Evolutionary conservation across 2,113 vertebrate genomes (phyloP).

Genomic region (Clarias gariepinus): DNA sequence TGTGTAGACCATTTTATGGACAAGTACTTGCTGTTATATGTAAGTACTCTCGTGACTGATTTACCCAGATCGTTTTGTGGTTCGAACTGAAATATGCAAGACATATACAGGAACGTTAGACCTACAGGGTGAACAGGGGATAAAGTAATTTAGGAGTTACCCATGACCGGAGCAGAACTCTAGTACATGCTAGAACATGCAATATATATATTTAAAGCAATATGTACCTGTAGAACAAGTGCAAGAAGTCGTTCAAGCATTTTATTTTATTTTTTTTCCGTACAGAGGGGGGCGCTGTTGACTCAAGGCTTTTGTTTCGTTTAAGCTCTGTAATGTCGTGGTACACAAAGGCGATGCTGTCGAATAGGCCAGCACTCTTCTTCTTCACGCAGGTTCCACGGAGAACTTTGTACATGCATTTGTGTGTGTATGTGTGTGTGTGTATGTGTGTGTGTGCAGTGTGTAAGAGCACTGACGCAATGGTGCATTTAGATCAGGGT

Average conservation of each 20-base stretch:
- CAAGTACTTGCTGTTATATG: constrained; percentile 23
- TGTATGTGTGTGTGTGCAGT: constrained; percentile 30
- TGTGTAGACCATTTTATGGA: not conserved
- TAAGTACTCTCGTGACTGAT: constrained; percentile 6
- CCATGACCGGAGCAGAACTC: constrained; percentile 13
- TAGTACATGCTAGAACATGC: constrained; percentile 44
- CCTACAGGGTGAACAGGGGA: constrained; percentile 5
- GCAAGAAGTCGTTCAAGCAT: constrained; percentile 11
- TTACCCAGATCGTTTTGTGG: constrained; percentile 22
- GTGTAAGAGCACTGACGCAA: constrained; percentile 50
- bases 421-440: constrained; percentile 21
- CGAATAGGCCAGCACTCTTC: constrained; percentile 9
- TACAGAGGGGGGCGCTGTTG: not conserved
- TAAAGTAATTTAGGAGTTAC: not conserved
- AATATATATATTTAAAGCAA: constrained; percentile 53
- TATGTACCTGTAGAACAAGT: constrained; percentile 32
- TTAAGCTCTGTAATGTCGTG: constrained; percentile 11
- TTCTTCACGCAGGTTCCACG: not conserved
- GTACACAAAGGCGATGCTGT: constrained; percentile 47
- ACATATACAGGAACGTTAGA: constrained; percentile 25
- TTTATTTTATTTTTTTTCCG: constrained; percentile 5
- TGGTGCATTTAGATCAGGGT: constrained; percentile 66
- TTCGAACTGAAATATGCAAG: constrained; percentile 47
- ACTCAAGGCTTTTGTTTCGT: not conserved
- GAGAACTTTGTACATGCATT: not conserved